Conservation (phyloP, 2,888 invertebrate species). For the Diabrotica balteata region DNA sequence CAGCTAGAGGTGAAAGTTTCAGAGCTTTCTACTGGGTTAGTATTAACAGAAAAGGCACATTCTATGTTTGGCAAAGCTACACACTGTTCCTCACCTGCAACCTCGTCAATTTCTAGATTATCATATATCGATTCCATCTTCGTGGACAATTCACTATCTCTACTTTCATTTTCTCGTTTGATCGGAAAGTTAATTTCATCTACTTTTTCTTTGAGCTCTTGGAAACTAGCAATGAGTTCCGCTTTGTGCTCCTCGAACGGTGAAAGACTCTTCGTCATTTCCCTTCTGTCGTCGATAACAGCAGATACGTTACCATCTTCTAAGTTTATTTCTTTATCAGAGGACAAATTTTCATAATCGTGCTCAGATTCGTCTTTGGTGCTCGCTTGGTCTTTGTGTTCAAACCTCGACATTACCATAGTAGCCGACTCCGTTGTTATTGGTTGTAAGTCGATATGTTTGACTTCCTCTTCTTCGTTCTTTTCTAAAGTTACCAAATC, state of each 20-base stretch:
- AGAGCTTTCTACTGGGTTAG: slow-evolving; percentile 36
- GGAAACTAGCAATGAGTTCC: slow-evolving; percentile 54
- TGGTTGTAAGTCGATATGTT: slow-evolving; percentile 46
- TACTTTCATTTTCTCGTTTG: slow-evolving; percentile 16
- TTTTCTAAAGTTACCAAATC: slow-evolving; percentile 48
- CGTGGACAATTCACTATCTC: background rate
- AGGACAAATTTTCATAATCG: slow-evolving; percentile 56
- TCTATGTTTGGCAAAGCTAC: slow-evolving; percentile 47
- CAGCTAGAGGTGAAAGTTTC: slow-evolving; percentile 45
- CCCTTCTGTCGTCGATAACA: background rate
- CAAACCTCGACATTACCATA: slow-evolving; percentile 51
- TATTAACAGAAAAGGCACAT: slow-evolving; percentile 43
- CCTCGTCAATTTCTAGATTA: slow-evolving; percentile 30
- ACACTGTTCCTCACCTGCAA: slow-evolving; percentile 56
- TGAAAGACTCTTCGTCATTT: slow-evolving; percentile 33
- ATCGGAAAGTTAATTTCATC: slow-evolving; percentile 37
- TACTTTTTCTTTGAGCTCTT: slow-evolving; percentile 51
- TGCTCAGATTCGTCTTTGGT: slow-evolving; percentile 48
- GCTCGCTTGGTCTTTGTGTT: slow-evolving; percentile 34
- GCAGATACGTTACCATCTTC: slow-evolving; percentile 32
- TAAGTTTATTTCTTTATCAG: slow-evolving; percentile 47
- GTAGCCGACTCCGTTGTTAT: slow-evolving; percentile 51
- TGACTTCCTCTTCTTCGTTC: slow-evolving; percentile 48
- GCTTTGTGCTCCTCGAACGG: slow-evolving; percentile 54
- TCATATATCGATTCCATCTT: slow-evolving; percentile 24